phyloP scores from a whole-genome alignment of 2,888 invertebrate genomes.

The Oeneis ivallda region DNA sequence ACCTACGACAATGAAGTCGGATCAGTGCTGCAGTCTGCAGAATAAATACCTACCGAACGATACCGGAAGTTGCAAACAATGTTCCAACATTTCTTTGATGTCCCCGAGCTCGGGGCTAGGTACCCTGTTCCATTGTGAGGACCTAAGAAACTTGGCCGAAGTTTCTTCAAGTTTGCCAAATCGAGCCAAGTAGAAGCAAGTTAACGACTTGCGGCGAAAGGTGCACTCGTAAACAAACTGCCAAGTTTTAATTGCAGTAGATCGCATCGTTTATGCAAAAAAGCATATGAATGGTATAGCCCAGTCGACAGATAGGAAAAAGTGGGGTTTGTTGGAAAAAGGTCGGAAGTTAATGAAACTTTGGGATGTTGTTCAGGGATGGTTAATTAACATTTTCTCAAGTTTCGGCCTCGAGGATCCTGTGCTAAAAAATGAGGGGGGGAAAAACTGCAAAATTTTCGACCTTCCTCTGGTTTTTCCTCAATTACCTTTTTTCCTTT shows the following conservation, averaged over 20 bases:
- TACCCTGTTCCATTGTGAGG: constrained; percentile 54
- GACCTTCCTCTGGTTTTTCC: no score
- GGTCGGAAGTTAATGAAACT: no score
- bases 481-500: no score
- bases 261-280: constrained; percentile 54
- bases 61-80: constrained; percentile 55
- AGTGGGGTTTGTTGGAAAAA: no score
- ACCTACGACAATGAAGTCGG: no score
- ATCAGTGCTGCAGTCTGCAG: not conserved
- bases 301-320: no score
- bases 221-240: constrained; percentile 72
- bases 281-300: not conserved
- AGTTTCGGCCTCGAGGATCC: no score
- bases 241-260: constrained; percentile 73
- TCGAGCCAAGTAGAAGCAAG: constrained; percentile 33
- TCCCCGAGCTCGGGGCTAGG: constrained; percentile 55
- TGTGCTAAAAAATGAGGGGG: no score
- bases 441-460: no score
- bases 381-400: no score
- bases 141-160: constrained; percentile 33
- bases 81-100: constrained; percentile 51
- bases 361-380: no score
- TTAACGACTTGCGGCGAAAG: constrained; percentile 64
- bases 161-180: constrained; percentile 26
- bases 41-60: constrained; percentile 16